These are phyloP conservation scores for Esperia sulphurella DNA, from an alignment of 2,888 invertebrate species.

Conservation along the genomic window DNA sequence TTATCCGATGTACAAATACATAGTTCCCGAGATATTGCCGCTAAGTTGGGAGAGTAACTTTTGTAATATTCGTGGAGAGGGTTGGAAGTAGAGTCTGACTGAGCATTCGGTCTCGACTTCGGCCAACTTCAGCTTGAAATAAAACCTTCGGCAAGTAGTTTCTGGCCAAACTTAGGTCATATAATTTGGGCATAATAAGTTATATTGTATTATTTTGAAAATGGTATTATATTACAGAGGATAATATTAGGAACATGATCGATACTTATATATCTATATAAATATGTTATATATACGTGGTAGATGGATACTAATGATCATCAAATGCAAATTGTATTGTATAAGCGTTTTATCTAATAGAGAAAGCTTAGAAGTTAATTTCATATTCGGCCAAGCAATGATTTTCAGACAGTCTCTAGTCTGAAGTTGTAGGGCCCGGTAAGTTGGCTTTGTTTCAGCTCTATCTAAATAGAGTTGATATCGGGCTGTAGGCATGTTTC, in stretches of 20 bases:
- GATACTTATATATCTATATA: too few species aligned
- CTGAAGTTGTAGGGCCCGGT: conserved; percentile 45
- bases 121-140: not conserved
- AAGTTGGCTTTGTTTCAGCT: conserved; percentile 32
- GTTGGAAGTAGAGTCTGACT: conserved; percentile 10
- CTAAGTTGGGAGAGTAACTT: conserved; percentile 54
- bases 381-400: not conserved
- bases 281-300: too few species aligned
- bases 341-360: too few species aligned
- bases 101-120: not conserved
- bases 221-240: too few species aligned
- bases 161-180: too few species aligned
- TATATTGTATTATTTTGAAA: too few species aligned
- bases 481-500: conserved; percentile 2
- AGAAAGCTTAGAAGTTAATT: not conserved
- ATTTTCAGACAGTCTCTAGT: not conserved
- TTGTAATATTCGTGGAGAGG: conserved; percentile 61
- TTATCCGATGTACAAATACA: conserved; percentile 13
- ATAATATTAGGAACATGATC: too few species aligned
- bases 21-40: conserved; percentile 34
- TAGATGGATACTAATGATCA: too few species aligned
- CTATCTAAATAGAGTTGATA: conserved; percentile 20
- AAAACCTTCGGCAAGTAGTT: too few species aligned
- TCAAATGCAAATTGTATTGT: too few species aligned
- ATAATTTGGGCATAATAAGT: too few species aligned